A percentile compares a stretch with the other conserved stretches of the same genome.
These are phyloP conservation scores for Anomalospiza imberbis DNA, from an alignment of 2,797 vertebrate species.

Conservation along the genomic window DNA sequence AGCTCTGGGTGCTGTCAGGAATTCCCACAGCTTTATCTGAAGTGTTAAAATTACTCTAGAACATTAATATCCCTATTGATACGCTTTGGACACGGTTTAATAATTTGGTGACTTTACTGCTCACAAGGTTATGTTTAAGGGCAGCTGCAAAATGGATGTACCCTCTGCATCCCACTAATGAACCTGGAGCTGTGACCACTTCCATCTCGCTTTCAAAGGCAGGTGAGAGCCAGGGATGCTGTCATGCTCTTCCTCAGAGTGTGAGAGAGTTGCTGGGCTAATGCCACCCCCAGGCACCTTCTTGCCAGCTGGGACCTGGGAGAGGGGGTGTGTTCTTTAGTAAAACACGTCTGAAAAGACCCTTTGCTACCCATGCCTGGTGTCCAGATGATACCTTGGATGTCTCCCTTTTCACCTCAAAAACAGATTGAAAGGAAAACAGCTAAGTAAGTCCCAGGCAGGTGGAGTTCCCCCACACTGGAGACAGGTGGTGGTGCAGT, in stretches of 20 bases:
- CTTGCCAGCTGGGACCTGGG: background rate
- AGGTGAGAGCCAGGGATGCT: background rate
- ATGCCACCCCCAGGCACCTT: background rate
- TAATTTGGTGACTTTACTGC: background rate
- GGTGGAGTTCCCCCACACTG: fast-evolving
- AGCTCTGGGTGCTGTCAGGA: background rate
- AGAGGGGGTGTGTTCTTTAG: background rate
- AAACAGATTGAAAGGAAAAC: background rate
- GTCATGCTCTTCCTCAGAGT: fast-evolving
- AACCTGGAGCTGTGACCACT: background rate
- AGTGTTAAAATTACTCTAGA: background rate
- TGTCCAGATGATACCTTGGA: background rate
- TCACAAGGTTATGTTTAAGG: background rate
- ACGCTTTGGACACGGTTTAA: background rate
- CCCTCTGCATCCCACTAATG: background rate
- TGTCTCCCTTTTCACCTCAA: background rate
- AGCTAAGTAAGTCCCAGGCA: background rate
- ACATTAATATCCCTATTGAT: background rate
- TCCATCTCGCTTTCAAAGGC: background rate
- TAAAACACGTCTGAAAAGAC: background rate
- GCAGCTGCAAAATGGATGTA: background rate
- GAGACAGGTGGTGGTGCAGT: fast-evolving
- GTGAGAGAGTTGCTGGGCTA: background rate
- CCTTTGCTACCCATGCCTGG: background rate
- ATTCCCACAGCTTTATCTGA: background rate